These are phyloP conservation scores for Ormyrus nitidulus DNA, from an alignment of 2,888 invertebrate genomes.

Conservation along the genomic window DNA sequence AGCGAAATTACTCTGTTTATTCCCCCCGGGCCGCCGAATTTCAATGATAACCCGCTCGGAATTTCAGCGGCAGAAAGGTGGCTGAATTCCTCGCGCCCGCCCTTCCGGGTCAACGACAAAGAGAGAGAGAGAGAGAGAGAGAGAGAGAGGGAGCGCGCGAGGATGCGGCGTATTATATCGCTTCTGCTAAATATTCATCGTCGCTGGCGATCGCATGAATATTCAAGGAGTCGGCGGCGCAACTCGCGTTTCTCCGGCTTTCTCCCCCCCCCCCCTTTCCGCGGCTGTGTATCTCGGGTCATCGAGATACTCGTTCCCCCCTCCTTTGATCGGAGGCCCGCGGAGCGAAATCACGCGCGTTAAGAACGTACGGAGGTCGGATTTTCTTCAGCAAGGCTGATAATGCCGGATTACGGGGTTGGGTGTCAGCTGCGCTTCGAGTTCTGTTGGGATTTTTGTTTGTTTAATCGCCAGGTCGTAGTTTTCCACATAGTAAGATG, in stretches of 20 bases:
- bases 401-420: too few relatives aligned
- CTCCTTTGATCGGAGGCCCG: too few relatives aligned
- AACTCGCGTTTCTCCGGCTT: neutral
- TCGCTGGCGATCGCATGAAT: slow-evolving; percentile 52
- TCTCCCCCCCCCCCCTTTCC: neutral
- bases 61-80: neutral
- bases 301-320: slow-evolving; percentile 13
- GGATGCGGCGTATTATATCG: slow-evolving; percentile 41
- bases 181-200: slow-evolving; percentile 54
- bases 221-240: slow-evolving; percentile 42
- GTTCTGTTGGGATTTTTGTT: neutral
- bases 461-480: too few relatives aligned
- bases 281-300: neutral
- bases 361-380: too few relatives aligned
- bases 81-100: slow-evolving; percentile 18
- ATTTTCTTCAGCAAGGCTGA: too few relatives aligned
- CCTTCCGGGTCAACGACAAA: slow-evolving; percentile 48
- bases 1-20: too few relatives aligned
- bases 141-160: neutral
- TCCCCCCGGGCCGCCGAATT: neutral
- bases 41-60: slow-evolving; percentile 18
- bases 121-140: slow-evolving; percentile 7
- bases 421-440: neutral
- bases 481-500: too few relatives aligned
- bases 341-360: too few relatives aligned